phyloP scores from a whole-genome alignment of 2,113 vertebrate species.

The Synodontis membranacea region DNA sequence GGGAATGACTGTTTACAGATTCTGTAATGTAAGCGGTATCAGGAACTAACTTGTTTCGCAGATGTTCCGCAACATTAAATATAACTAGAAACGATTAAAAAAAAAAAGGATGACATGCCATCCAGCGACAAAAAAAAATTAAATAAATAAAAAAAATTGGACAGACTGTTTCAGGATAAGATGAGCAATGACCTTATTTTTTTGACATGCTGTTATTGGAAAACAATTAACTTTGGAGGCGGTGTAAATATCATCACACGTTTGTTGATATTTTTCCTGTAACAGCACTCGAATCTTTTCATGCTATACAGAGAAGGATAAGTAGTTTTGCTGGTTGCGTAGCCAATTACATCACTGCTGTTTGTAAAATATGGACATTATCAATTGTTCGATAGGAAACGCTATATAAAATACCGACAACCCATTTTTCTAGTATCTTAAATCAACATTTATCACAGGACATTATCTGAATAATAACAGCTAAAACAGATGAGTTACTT shows the following conservation, averaged over 20 bases:
- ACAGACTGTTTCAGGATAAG: background rate
- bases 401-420: background rate
- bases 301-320: background rate
- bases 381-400: background rate
- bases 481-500: background rate
- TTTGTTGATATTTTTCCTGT: background rate
- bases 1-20: background rate
- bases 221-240: background rate
- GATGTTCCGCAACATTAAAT: background rate
- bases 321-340: background rate
- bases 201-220: background rate
- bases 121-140: background rate
- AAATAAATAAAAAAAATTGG: background rate
- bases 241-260: background rate
- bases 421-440: background rate
- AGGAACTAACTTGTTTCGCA: background rate
- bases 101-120: background rate
- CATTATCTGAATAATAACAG: constrained; percentile 12
- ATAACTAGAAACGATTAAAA: background rate
- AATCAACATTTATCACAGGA: background rate
- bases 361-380: too few species aligned
- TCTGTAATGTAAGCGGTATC: background rate
- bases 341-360: background rate
- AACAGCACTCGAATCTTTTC: background rate
- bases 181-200: background rate